Evolutionary conservation across 2,113 vertebrate genomes (phyloP).

Genomic region (Psilopogon haemacephalus): DNA sequence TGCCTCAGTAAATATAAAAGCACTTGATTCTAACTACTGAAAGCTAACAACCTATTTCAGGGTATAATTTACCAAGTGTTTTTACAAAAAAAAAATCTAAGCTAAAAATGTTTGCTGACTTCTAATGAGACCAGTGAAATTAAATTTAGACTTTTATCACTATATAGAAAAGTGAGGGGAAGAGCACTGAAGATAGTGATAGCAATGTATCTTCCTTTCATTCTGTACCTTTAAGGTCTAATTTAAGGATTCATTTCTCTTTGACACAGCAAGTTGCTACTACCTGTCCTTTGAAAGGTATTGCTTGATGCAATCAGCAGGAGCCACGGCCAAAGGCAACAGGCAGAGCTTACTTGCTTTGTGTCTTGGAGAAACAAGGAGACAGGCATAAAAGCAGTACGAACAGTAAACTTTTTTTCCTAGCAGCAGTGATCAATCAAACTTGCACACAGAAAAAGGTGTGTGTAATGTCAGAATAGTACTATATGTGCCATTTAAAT

Average conservation of each 20-base stretch:
- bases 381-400: background rate
- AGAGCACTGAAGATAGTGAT: background rate
- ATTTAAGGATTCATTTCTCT: background rate
- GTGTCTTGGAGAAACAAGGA: background rate
- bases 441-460: background rate
- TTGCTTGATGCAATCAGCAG: background rate
- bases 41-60: conserved; percentile 24
- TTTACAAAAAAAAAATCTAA: background rate
- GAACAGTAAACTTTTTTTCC: background rate
- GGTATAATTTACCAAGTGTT: background rate
- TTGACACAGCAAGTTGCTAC: background rate
- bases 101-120: background rate
- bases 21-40: conserved; percentile 17
- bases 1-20: background rate
- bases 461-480: background rate
- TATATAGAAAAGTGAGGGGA: background rate
- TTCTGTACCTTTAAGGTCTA: background rate
- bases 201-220: background rate
- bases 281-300: background rate
- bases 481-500: background rate
- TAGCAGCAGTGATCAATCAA: background rate
- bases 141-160: background rate
- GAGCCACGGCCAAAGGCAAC: background rate
- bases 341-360: background rate
- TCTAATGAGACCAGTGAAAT: conserved; percentile 5